Conservation (phyloP, 2,888 invertebrate genomes). For the Octonoba sinensis region DNA sequence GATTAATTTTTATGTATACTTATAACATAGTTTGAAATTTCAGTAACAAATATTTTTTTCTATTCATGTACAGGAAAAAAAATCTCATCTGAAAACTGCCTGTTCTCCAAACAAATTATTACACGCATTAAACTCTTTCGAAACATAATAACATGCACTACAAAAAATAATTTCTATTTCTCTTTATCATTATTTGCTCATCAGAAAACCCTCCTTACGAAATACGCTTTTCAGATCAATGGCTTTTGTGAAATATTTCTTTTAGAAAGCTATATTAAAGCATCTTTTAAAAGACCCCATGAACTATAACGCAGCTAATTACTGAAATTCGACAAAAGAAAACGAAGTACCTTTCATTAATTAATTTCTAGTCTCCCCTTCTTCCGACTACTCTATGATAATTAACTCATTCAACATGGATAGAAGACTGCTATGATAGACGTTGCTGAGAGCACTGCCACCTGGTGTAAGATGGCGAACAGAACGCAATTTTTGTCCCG, state of each 20-base stretch:
- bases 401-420: slow-evolving; percentile 55
- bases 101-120: too few species aligned
- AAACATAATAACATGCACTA: too few species aligned
- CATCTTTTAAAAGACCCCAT: too few species aligned
- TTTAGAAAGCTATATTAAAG: too few species aligned
- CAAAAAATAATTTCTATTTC: too few species aligned
- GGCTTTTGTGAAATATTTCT: not conserved
- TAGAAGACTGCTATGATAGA: slow-evolving; percentile 31
- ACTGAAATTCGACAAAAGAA: slow-evolving; percentile 42
- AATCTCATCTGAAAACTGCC: too few species aligned
- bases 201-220: slow-evolving; percentile 21
- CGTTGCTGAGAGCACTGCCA: slow-evolving; percentile 37
- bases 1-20: too few species aligned
- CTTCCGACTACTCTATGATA: slow-evolving; percentile 34
- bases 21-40: too few species aligned
- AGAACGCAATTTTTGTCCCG: slow-evolving; percentile 30
- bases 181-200: too few species aligned
- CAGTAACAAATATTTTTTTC: too few species aligned
- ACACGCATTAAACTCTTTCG: too few species aligned
- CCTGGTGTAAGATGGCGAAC: slow-evolving; percentile 45
- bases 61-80: too few species aligned
- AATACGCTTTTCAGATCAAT: slow-evolving; percentile 44
- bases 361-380: slow-evolving; percentile 29
- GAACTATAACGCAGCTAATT: slow-evolving; percentile 31
- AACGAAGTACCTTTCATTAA: slow-evolving; percentile 46